Percentiles rank a stretch among this genome's conserved stretches.
Evolutionary conservation across 2,113 vertebrate genomes (phyloP).

Genomic region (Philantomba maxwellii): DNA sequence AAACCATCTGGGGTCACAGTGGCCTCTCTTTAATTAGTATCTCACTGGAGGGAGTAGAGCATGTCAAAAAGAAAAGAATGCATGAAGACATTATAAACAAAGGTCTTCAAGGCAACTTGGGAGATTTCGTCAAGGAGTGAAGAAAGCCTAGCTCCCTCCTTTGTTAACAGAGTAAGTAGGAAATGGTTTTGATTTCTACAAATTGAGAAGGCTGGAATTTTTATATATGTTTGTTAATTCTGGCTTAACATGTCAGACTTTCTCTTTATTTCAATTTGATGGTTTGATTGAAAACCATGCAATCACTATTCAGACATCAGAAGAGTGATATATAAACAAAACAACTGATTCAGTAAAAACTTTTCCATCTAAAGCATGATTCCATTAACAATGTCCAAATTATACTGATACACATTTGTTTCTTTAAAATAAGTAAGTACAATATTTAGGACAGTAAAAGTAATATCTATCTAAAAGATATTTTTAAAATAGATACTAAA

Average conservation of each 20-base stretch:
- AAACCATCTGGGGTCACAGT: conserved; percentile 77
- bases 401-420: neutral
- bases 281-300: neutral
- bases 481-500: neutral
- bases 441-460: neutral
- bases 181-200: conserved; percentile 46
- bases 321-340: neutral
- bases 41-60: conserved; percentile 75
- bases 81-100: conserved; percentile 77
- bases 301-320: neutral
- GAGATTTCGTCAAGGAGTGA: conserved; percentile 74
- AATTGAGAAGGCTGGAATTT: conserved; percentile 26
- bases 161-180: conserved; percentile 18
- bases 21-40: conserved; percentile 82
- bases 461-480: neutral
- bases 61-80: conserved; percentile 76
- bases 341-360: neutral
- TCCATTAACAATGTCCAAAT: neutral
- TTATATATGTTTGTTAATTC: conserved; percentile 33
- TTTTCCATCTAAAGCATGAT: neutral
- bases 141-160: conserved; percentile 62
- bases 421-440: conserved; percentile 6
- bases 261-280: conserved; percentile 15
- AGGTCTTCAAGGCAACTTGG: conserved; percentile 74
- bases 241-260: conserved; percentile 3